Evolutionary conservation across 2,113 vertebrate genomes (phyloP).

Genomic region (Rhabdornis inornatus): DNA sequence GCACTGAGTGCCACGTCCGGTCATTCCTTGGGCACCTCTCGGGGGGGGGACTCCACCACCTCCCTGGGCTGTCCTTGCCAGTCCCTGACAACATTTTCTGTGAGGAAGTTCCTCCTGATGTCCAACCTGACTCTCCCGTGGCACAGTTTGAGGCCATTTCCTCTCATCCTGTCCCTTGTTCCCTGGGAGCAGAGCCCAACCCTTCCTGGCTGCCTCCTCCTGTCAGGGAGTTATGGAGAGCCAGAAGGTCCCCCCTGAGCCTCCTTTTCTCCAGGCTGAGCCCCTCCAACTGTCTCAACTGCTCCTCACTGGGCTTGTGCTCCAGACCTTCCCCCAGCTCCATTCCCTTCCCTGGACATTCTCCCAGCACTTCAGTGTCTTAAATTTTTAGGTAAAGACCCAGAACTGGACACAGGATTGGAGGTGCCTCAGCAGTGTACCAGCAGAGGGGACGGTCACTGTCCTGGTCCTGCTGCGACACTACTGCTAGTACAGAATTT

Average conservation of each 20-base stretch:
- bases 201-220: background rate
- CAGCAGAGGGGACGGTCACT: background rate
- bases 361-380: background rate
- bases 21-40: background rate
- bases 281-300: background rate
- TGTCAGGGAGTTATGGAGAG: background rate
- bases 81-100: fast-evolving
- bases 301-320: background rate
- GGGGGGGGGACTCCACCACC: no score
- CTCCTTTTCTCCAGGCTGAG: background rate
- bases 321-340: background rate
- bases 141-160: background rate
- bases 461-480: background rate
- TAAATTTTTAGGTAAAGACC: no score
- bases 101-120: background rate
- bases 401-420: background rate
- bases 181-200: background rate
- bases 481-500: background rate
- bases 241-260: background rate
- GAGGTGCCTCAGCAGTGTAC: background rate
- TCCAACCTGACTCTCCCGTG: background rate
- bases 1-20: fast-evolving
- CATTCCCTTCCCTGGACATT: background rate
- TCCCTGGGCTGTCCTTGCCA: background rate
- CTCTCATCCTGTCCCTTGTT: background rate